phyloP scores from a whole-genome alignment of 2,888 invertebrate species.

The Nesidiocoris tenuis region DNA sequence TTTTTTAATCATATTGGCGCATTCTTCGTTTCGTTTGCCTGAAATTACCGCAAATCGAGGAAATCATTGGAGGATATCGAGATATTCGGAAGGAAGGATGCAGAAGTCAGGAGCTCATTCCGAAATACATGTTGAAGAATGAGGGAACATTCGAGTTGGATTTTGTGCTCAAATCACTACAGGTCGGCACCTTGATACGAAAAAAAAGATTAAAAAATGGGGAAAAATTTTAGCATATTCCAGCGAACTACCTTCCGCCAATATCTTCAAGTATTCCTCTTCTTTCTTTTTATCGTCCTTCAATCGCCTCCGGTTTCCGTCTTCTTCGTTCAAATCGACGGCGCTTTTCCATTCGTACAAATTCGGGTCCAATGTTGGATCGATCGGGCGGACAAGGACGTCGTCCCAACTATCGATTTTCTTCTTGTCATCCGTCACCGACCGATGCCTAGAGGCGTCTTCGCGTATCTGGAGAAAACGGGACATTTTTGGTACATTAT shows the following conservation, averaged over 20 bases:
- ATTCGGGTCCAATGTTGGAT: background rate
- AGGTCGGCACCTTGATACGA: too few species aligned
- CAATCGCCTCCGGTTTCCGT: conserved; percentile 16
- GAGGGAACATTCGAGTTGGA: too few species aligned
- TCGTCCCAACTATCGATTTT: conserved; percentile 27
- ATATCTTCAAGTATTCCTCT: conserved; percentile 15
- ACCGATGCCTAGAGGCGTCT: background rate
- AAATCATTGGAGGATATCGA: too few species aligned
- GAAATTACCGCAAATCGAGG: too few species aligned
- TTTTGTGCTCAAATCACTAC: too few species aligned
- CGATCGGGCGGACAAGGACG: conserved; percentile 17
- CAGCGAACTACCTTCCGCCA: conserved; percentile 21
- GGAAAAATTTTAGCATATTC: too few species aligned
- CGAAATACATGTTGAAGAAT: too few species aligned
- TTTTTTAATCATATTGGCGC: conserved; percentile 17
- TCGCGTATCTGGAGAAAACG: conserved; percentile 1
- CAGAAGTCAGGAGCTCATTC: too few species aligned
- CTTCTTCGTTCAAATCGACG: conserved; percentile 23
- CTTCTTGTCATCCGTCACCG: background rate
- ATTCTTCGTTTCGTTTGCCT: conserved; percentile 31
- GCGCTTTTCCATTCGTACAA: conserved; percentile 26
- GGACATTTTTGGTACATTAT: too few species aligned
- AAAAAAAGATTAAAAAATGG: too few species aligned
- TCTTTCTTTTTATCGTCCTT: conserved; percentile 11
- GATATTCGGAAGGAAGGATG: too few species aligned